Percentiles rank a stretch among this genome's conserved stretches.
phyloP scores from a whole-genome alignment of 2,797 vertebrate species.

The Epinephelus awoara region DNA sequence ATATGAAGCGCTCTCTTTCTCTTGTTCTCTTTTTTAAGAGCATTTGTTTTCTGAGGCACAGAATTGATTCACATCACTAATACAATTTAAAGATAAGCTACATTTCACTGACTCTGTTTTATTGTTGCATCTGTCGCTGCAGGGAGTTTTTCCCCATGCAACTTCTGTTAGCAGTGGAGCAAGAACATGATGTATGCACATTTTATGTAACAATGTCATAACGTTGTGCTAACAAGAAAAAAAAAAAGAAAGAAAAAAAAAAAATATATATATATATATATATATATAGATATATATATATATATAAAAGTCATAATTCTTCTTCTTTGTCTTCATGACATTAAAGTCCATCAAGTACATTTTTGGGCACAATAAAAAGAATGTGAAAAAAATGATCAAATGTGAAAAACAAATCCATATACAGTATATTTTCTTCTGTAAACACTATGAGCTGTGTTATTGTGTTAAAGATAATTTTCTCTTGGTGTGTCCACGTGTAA shows the following conservation, averaged over 20 bases:
- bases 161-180: not conserved
- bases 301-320: not conserved
- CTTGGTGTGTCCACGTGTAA: slow-evolving; percentile 1
- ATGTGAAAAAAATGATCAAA: not conserved
- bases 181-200: not conserved
- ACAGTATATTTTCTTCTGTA: not conserved
- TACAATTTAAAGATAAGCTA: not conserved
- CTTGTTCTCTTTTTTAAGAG: not conserved
- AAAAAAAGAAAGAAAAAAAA: not conserved
- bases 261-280: too few species aligned
- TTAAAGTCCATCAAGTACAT: too few species aligned
- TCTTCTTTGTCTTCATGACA: not conserved
- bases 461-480: slow-evolving; percentile 14
- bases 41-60: not conserved
- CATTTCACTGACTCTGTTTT: not conserved
- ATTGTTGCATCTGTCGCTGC: not conserved
- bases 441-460: not conserved
- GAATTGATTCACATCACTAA: slow-evolving; percentile 9
- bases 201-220: not conserved
- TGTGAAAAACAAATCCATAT: not conserved
- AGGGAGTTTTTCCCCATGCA: not conserved
- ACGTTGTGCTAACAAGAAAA: not conserved
- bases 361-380: too few species aligned
- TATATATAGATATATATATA: too few species aligned
- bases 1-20: not conserved